A percentile compares a stretch with the other conserved stretches of the same genome.
Evolutionary conservation across 1,140 invertebrate species (phyloP).

Genomic region (Cheumatopsyche charites): DNA sequence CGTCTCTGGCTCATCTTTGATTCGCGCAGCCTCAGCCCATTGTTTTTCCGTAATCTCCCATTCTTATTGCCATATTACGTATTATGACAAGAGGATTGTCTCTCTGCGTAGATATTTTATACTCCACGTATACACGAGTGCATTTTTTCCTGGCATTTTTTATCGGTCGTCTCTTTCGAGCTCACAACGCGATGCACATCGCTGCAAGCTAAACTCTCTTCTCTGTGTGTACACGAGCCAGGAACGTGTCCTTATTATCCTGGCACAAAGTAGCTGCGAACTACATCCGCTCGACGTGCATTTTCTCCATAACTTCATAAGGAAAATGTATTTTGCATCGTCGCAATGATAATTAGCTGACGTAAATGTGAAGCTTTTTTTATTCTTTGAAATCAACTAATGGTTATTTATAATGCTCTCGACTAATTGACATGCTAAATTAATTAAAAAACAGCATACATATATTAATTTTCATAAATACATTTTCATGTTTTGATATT

Average conservation of each 20-base stretch:
- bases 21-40: constrained; percentile 40
- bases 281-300: not conserved
- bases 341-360: too few relatives aligned
- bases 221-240: not conserved
- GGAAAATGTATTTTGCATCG: too few relatives aligned
- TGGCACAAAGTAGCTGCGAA: not conserved
- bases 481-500: too few relatives aligned
- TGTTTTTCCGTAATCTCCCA: constrained; percentile 47
- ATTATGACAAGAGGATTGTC: constrained; percentile 47
- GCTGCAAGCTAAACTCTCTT: constrained; percentile 18
- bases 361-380: too few relatives aligned
- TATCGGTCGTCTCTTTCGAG: too few relatives aligned
- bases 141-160: not conserved
- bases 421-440: too few relatives aligned
- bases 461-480: too few relatives aligned
- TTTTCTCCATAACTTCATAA: too few relatives aligned
- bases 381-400: too few relatives aligned
- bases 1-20: constrained; percentile 45
- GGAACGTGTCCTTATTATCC: constrained; percentile 18
- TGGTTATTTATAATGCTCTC: too few relatives aligned
- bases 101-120: constrained; percentile 9
- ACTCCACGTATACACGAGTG: not conserved
- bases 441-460: too few relatives aligned
- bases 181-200: not conserved
- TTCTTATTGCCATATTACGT: constrained; percentile 49